Percentiles rank a stretch among this genome's conserved stretches.
Conservation (phyloP, 2,797 vertebrate genomes). For the Cercopithecus hamlyni region DNA sequence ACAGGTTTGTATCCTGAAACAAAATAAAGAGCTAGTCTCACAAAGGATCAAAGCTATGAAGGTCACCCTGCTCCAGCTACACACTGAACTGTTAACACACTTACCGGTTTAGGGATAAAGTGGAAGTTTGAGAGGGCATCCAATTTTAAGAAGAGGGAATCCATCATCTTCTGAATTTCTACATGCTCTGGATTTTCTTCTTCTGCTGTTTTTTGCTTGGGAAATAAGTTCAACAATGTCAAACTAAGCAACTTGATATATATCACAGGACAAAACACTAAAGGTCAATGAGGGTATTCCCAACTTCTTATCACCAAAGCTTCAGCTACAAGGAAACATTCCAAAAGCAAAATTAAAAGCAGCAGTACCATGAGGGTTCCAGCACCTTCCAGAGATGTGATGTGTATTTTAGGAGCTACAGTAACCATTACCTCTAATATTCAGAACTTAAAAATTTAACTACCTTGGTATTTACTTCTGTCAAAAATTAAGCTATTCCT, state of each 20-base stretch:
- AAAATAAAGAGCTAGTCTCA: background rate
- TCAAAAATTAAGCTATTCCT: background rate
- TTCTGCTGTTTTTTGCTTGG: conserved; percentile 91
- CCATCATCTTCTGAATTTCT: conserved; percentile 97
- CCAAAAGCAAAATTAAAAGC: background rate
- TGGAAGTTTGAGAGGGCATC: conserved; percentile 99
- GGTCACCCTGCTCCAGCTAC: accelerated
- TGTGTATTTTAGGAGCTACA: background rate
- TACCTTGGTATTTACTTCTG: background rate
- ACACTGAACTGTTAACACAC: conserved; percentile 40
- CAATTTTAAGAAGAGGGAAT: conserved; percentile 94
- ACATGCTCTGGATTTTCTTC: conserved; percentile 94
- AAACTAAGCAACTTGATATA: background rate
- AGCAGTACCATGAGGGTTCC: background rate
- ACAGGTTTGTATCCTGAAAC: background rate
- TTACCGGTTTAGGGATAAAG: conserved; percentile 97
- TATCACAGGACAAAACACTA: background rate
- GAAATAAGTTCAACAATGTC: conserved; percentile 48
- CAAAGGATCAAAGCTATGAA: background rate
- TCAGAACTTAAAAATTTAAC: background rate
- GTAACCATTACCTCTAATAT: background rate
- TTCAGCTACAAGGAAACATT: background rate
- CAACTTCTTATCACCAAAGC: background rate
- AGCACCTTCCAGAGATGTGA: background rate
- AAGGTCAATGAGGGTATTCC: background rate